Evolutionary conservation across 2,888 invertebrate species (phyloP).

Genomic region (Sylvicola cinctus): DNA sequence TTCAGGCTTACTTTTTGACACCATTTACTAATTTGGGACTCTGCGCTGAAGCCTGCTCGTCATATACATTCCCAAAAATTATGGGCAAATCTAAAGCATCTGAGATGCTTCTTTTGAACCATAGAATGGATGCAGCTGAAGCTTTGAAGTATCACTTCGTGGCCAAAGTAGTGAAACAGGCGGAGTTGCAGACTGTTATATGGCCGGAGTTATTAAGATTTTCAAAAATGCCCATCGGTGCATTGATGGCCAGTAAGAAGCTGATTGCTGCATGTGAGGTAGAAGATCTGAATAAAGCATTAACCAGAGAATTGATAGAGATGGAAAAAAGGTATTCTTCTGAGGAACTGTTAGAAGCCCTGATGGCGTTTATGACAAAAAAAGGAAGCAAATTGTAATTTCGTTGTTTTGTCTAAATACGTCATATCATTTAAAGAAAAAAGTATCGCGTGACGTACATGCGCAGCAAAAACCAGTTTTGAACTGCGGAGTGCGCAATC

Average conservation of each 20-base stretch:
- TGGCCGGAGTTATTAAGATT: conserved; percentile 34
- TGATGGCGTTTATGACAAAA: conserved; percentile 12
- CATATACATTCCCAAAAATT: conserved; percentile 62
- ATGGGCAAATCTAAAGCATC: conserved; percentile 60
- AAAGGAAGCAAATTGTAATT: too few relatives aligned
- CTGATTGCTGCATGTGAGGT: conserved; percentile 39
- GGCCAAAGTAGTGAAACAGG: conserved; percentile 49
- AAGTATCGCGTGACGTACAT: too few relatives aligned
- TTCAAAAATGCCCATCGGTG: conserved; percentile 31
- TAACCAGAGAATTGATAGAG: conserved; percentile 43
- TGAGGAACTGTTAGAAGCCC: conserved; percentile 40
- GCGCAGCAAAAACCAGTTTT: too few relatives aligned
- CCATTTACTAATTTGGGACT: conserved; percentile 75
- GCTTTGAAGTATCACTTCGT: conserved; percentile 61
- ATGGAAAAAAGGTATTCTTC: conserved; percentile 41
- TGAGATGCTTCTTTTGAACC: conserved; percentile 44
- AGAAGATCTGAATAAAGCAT: conserved; percentile 39
- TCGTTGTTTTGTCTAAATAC: too few relatives aligned
- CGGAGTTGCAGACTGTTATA: conserved; percentile 35
- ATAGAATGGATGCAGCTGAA: conserved; percentile 58
- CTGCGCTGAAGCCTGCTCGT: conserved; percentile 76
- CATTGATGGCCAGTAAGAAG: conserved; percentile 46
- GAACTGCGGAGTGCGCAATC: too few relatives aligned
- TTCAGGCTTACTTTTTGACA: conserved; percentile 67
- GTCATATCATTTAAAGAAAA: too few relatives aligned